phyloP scores from a whole-genome alignment of 2,888 invertebrate genomes.

The Balanococcus diminutus region DNA sequence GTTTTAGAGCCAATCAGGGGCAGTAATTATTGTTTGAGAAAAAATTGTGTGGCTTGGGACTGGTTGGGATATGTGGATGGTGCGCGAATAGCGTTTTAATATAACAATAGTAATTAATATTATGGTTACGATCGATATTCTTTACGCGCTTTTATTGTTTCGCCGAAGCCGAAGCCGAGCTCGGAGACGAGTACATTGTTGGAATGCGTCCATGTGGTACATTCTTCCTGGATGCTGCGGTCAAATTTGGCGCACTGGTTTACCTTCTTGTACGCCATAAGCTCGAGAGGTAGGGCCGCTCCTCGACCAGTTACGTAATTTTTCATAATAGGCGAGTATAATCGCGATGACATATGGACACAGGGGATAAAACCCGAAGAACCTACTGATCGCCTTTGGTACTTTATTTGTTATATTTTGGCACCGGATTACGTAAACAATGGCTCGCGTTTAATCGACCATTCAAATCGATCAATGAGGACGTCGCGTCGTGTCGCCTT shows the following conservation, averaged over 20 bases:
- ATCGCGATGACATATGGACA: constrained; percentile 10
- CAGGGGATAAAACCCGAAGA: background rate
- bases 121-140: background rate
- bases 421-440: constrained; percentile 28
- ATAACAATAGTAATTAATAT: constrained; percentile 27
- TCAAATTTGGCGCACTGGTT: background rate
- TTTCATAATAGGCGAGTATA: background rate
- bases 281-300: background rate
- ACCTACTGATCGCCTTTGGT: constrained; percentile 10
- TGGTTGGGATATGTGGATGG: too few relatives aligned
- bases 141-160: constrained; percentile 12
- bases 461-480: too few relatives aligned
- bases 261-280: background rate
- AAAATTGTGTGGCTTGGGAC: background rate
- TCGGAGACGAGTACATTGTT: too few relatives aligned
- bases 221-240: too few relatives aligned
- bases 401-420: background rate
- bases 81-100: background rate
- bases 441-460: constrained; percentile 3
- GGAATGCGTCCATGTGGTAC: too few relatives aligned
- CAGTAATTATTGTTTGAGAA: constrained; percentile 8
- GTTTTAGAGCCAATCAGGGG: constrained; percentile 12
- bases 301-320: background rate
- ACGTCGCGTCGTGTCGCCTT: too few relatives aligned
- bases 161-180: too few relatives aligned